phyloP scores from a whole-genome alignment of 35 echinoderm and acorn worm species.

The Ophioderma brevispina region DNA sequence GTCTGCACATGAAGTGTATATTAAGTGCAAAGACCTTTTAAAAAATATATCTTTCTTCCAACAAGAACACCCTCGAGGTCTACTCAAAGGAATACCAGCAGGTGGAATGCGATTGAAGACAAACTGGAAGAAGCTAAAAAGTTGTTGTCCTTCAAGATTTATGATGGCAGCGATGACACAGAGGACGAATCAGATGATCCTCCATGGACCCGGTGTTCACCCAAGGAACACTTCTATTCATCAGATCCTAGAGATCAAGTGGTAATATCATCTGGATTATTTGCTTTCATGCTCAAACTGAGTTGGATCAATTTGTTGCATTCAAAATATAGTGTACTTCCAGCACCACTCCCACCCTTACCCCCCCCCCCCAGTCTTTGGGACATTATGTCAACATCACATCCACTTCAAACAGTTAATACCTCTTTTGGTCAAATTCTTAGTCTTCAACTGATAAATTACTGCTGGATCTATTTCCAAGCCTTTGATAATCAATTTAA shows the following conservation, averaged over 20 bases:
- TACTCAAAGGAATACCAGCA: background rate
- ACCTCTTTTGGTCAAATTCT: too few relatives aligned
- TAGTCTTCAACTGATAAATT: too few relatives aligned
- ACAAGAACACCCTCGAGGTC: background rate
- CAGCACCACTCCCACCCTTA: too few relatives aligned
- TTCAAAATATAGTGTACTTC: too few relatives aligned
- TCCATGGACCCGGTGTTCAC: slow-evolving; percentile 82
- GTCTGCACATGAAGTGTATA: background rate
- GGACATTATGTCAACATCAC: too few relatives aligned
- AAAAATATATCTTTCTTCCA: background rate
- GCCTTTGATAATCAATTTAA: too few relatives aligned
- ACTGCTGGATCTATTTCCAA: too few relatives aligned
- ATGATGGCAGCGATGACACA: background rate
- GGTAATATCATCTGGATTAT: too few relatives aligned
- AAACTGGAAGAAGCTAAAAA: slow-evolving; percentile 21
- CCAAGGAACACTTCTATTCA: slow-evolving; percentile 85
- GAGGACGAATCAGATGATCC: background rate
- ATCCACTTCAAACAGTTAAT: too few relatives aligned
- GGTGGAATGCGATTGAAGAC: background rate
- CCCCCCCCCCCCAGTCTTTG: too few relatives aligned
- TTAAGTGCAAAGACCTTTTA: background rate
- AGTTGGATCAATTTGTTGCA: too few relatives aligned
- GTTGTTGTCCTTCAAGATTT: background rate
- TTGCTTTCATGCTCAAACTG: too few relatives aligned
- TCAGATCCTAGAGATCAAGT: slow-evolving; percentile 48